These are phyloP conservation scores for Nebria salina DNA, from an alignment of 2,888 invertebrate species.

Conservation along the genomic window DNA sequence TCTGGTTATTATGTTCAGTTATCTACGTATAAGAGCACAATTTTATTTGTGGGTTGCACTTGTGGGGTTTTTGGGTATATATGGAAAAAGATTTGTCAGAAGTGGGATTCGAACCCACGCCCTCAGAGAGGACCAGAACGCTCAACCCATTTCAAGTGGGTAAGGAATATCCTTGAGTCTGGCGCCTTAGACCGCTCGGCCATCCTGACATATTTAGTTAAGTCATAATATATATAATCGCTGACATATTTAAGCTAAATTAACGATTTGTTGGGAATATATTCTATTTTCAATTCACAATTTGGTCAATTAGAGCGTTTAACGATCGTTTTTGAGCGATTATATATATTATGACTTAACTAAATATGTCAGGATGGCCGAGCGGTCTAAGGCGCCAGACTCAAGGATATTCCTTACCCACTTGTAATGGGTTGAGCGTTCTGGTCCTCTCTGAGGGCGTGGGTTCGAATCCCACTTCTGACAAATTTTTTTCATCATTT, in stretches of 20 bases:
- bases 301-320: background rate
- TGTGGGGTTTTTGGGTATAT: no score
- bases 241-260: no score
- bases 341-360: no score
- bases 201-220: conserved; percentile 73
- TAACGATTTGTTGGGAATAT: background rate
- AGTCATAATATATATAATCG: no score
- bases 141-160: background rate
- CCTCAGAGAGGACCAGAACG: conserved; percentile 67
- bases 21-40: no score
- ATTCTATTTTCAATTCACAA: background rate
- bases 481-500: conserved; percentile 55
- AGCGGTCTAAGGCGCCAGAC: conserved; percentile 90
- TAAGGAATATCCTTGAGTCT: conserved; percentile 65
- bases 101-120: conserved; percentile 73
- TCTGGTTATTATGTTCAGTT: no score
- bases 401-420: conserved; percentile 61
- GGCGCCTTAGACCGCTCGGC: conserved; percentile 92
- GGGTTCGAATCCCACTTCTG: conserved; percentile 73
- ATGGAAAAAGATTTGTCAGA: conserved; percentile 61
- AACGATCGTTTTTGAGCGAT: no score
- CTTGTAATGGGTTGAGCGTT: conserved; percentile 50
- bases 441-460: conserved; percentile 69
- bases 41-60: no score
- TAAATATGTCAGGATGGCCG: conserved; percentile 81